These are phyloP conservation scores for Chymomyza fuscimana DNA, from an alignment of 2,888 invertebrate genomes.

Conservation along the genomic window DNA sequence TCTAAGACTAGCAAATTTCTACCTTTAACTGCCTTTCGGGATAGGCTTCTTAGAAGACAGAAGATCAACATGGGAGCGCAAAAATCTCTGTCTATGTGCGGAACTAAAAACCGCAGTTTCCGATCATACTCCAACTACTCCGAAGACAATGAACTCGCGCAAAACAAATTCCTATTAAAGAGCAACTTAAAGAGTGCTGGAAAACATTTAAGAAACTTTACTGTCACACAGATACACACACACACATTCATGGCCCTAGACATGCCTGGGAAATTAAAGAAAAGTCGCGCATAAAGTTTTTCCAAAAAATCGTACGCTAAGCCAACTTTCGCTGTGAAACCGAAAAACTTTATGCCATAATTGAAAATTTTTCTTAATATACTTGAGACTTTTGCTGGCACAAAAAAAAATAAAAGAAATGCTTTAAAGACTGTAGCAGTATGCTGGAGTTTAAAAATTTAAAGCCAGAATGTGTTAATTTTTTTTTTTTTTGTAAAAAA, in stretches of 20 bases:
- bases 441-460: neutral
- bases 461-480: neutral
- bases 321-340: constrained; percentile 61
- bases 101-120: too few relatives aligned
- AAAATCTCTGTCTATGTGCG: too few relatives aligned
- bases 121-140: constrained; percentile 31
- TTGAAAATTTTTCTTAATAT: constrained; percentile 63
- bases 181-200: constrained; percentile 3
- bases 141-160: constrained; percentile 56
- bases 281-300: constrained; percentile 67
- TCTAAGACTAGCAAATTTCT: too few relatives aligned
- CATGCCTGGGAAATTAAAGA: constrained; percentile 58
- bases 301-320: constrained; percentile 25
- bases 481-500: neutral
- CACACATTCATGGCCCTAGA: constrained; percentile 25
- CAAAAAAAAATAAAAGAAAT: neutral
- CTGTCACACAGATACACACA: constrained; percentile 25
- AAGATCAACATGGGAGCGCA: too few relatives aligned
- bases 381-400: constrained; percentile 10
- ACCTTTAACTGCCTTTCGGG: too few relatives aligned
- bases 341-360: constrained; percentile 67
- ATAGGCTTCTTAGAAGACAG: too few relatives aligned
- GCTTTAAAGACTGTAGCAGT: neutral
- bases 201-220: constrained; percentile 14
- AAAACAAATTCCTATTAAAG: constrained; percentile 42